A percentile compares a stretch with the other conserved stretches of the same genome.
Conservation (phyloP, 2,113 vertebrate species). For the Telmatochromis brachygnathus region DNA sequence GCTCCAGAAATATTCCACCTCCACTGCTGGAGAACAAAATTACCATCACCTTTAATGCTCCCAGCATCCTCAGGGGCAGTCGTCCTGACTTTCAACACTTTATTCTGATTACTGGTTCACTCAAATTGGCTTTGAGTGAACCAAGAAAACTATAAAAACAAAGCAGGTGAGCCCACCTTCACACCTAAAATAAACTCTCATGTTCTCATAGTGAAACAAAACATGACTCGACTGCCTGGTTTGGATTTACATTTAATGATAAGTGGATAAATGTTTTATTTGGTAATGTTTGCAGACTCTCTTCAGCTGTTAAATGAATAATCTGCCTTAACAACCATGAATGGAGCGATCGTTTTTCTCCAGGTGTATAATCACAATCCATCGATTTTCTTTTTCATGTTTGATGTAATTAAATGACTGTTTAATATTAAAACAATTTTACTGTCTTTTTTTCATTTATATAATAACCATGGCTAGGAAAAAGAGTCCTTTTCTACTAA, state of each 20-base stretch:
- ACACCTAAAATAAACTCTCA: background rate
- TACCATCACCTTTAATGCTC: background rate
- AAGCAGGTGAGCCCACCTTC: background rate
- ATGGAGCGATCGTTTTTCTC: background rate
- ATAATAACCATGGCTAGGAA: fast-evolving
- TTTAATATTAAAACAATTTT: background rate
- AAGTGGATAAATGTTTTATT: background rate
- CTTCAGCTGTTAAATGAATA: background rate
- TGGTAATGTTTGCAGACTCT: background rate
- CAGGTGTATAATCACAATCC: background rate
- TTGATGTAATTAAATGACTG: background rate
- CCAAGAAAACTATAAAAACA: background rate
- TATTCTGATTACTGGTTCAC: background rate
- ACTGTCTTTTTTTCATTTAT: background rate
- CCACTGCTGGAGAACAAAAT: background rate
- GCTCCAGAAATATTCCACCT: constrained; percentile 28
- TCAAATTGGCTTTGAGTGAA: background rate
- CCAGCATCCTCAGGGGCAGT: background rate
- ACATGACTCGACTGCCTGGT: fast-evolving
- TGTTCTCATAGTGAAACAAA: background rate
- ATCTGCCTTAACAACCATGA: background rate
- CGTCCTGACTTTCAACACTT: background rate
- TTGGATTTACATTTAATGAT: background rate
- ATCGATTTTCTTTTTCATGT: background rate
- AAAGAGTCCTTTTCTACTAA: background rate